A percentile compares a stretch with the other conserved stretches of the same genome.
Conservation (phyloP, 2,113 vertebrate species). For the Theristicus caerulescens region DNA sequence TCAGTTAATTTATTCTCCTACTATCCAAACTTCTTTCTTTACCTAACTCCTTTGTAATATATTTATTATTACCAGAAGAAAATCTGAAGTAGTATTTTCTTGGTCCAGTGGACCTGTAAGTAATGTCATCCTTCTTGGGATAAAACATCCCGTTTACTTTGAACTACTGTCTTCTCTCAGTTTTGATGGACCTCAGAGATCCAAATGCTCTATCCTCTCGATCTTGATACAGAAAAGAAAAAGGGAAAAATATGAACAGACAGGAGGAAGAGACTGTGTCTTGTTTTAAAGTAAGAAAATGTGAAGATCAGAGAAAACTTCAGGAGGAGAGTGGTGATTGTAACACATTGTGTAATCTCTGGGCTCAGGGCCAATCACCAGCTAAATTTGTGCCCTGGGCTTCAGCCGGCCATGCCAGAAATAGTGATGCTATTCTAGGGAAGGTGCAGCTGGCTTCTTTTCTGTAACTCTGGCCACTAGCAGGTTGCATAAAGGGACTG, state of each 20-base stretch:
- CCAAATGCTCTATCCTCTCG: neutral
- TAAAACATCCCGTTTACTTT: neutral
- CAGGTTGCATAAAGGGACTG: neutral
- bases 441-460: constrained; percentile 16
- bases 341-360: neutral
- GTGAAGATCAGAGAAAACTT: neutral
- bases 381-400: constrained; percentile 1
- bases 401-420: neutral
- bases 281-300: neutral
- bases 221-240: neutral
- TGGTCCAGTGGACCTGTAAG: neutral
- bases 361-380: constrained; percentile 9
- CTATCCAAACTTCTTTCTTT: neutral
- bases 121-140: neutral
- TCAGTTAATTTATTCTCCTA: neutral
- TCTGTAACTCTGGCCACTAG: neutral
- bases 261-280: rapidly evolving
- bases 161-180: neutral
- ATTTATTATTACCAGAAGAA: neutral
- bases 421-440: constrained; percentile 17
- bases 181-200: neutral
- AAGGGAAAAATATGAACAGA: neutral
- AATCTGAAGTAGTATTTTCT: neutral
- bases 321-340: neutral
- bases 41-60: neutral